Evolutionary conservation across 2,113 vertebrate genomes (phyloP).

Genomic region (Sakesphorus luctuosus): DNA sequence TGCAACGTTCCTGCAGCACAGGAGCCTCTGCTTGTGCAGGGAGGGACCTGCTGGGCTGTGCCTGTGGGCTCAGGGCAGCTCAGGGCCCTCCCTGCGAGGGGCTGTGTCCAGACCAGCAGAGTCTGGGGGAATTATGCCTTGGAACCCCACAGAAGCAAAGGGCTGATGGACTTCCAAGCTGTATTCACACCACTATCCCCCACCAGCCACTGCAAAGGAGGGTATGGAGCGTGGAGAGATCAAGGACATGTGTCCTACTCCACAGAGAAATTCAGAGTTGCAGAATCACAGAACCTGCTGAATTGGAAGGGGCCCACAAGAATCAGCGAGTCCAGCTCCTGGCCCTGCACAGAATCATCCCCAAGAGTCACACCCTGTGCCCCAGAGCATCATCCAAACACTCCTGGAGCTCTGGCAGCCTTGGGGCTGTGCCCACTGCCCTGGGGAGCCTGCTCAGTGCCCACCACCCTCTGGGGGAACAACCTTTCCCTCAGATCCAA

Average conservation of each 20-base stretch:
- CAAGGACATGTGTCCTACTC: accelerated
- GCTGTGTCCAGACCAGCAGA: not conserved
- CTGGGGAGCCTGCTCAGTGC: not conserved
- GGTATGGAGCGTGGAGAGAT: accelerated
- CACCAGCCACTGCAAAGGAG: not conserved
- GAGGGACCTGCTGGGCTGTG: accelerated
- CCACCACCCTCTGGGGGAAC: not conserved
- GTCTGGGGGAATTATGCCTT: not conserved
- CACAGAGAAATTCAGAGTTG: no score
- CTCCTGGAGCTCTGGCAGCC: not conserved
- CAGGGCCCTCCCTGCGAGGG: not conserved
- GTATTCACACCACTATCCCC: not conserved
- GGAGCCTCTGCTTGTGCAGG: accelerated
- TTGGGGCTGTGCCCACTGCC: not conserved
- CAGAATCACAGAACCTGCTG: not conserved
- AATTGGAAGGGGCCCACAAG: not conserved
- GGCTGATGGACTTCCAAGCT: not conserved
- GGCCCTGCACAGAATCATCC: not conserved
- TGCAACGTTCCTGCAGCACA: not conserved
- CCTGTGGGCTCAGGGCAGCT: not conserved
- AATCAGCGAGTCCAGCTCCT: not conserved
- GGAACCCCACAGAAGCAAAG: not conserved
- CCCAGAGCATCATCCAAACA: not conserved
- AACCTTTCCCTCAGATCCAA: not conserved
- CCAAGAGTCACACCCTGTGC: not conserved